A percentile compares a stretch with the other conserved stretches of the same genome.
Conservation (phyloP, 1,140 invertebrate genomes). For the Chrysoperla carnea region DNA sequence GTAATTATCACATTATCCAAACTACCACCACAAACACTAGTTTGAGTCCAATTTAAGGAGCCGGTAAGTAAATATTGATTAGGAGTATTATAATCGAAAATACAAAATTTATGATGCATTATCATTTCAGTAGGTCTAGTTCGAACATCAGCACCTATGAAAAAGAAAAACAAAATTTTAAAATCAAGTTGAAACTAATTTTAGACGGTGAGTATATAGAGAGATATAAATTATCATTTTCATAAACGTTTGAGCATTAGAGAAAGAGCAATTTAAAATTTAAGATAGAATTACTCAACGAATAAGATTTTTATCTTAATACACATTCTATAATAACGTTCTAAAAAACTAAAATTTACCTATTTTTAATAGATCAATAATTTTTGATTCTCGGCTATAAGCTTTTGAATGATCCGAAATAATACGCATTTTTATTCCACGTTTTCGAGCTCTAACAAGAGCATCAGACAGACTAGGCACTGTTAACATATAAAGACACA, state of each 20-base stretch:
- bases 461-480: conserved; percentile 7
- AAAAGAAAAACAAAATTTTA: too few species aligned
- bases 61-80: conserved; percentile 13
- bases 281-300: too few species aligned
- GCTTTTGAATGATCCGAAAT: conserved; percentile 11
- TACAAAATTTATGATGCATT: conserved; percentile 17
- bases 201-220: too few species aligned
- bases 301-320: too few species aligned
- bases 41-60: conserved; percentile 7
- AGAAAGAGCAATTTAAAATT: too few species aligned
- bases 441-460: conserved; percentile 9
- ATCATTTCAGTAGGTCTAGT: background rate
- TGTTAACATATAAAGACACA: conserved; percentile 13
- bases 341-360: background rate
- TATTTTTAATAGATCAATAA: conserved; percentile 1
- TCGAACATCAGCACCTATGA: too few species aligned
- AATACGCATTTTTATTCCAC: conserved; percentile 11
- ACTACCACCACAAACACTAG: background rate
- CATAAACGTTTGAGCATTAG: too few species aligned
- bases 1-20: background rate
- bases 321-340: background rate
- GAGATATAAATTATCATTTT: too few species aligned
- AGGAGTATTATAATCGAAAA: conserved; percentile 12
- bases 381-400: conserved; percentile 5
- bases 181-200: too few species aligned